Base-by-base conservation (phyloP, 2,888 invertebrate genomes). In the Heteromurus nitidus region DNA sequence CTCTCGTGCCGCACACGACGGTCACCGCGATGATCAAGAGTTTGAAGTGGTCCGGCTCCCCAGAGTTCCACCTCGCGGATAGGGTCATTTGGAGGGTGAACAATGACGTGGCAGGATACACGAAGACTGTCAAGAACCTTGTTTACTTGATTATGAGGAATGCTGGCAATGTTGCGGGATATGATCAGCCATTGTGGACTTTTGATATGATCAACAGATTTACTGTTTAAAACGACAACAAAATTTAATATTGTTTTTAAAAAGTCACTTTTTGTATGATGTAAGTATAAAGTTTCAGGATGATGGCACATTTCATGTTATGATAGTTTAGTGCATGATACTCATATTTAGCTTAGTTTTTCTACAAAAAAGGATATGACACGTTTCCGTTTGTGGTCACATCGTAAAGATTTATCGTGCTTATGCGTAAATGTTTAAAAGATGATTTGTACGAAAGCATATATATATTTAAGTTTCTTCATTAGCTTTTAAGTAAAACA, bases 181-280 rank as follows among this genome's bases (percentile, higher is more conserved):
- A 80, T 60, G 85, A 85, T 26, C 83, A 83, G 30, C 85, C 85
- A 1, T 44, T 85, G 18, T 85, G 85, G 85, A 82, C 80, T 11
- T 85, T 85, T 69, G 85, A 85, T 55, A 85, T 85, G 85, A 82
- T 85, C 44, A 85, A 85, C 44, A 82, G 85, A 58, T 85, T 85
- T 68, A 85, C 85, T 3, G 85, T 85, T 1, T 85, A 79, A 26
- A n/a, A n/a, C n/a, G n/a, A n/a, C n/a, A n/a, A n/a, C n/a, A n/a
- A n/a, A n/a, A n/a, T n/a, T n/a, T n/a, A n/a, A n/a, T n/a, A n/a
- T n/a, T n/a, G n/a, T n/a, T 42, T 65, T 18, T 65, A 36, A 36
- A 7, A 3, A 60, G 24, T 20, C n/a, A 60, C 7, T 64, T 28
- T 64, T 28, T 64, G 3, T 64, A 24, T 13, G 16, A 5, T 65